Percentiles rank a stretch among this genome's conserved stretches.
These are phyloP conservation scores for Cydia pomonella DNA, from an alignment of 1,140 invertebrate genomes.

Conservation along the genomic window DNA sequence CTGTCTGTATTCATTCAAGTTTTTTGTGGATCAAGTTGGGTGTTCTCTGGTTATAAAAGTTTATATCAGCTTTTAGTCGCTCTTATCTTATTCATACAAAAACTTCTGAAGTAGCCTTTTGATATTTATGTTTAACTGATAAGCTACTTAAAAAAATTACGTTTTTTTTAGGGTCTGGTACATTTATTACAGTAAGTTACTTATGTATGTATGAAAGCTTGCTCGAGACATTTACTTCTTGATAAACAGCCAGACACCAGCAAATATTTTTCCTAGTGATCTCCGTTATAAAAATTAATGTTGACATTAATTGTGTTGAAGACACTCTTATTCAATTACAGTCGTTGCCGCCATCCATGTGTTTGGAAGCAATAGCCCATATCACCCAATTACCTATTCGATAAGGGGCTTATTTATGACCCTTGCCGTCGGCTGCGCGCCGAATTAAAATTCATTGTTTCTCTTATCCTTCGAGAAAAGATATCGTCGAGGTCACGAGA, in stretches of 20 bases:
- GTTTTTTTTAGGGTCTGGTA: constrained; percentile 18
- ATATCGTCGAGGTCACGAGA: constrained; percentile 71
- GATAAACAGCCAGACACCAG: no score
- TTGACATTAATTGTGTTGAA: no score
- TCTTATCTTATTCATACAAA: constrained; percentile 57
- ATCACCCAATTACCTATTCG: constrained; percentile 74
- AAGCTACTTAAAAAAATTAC: constrained; percentile 34
- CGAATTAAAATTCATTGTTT: constrained; percentile 80
- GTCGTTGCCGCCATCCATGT: constrained; percentile 44
- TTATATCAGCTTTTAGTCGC: constrained; percentile 54
- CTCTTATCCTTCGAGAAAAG: constrained; percentile 72
- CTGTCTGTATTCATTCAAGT: constrained; percentile 1
- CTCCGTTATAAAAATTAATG: background rate
- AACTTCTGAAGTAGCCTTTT: constrained; percentile 67
- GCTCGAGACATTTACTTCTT: no score
- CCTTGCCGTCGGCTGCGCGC: constrained; percentile 47
- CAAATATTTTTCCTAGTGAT: no score
- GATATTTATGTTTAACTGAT: constrained; percentile 51
- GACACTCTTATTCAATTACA: constrained; percentile 67
- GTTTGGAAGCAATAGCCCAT: constrained; percentile 65
- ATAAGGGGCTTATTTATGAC: constrained; percentile 76
- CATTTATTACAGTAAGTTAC: no score
- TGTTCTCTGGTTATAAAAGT: constrained; percentile 52
- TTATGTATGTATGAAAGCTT: no score
- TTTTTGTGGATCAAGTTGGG: constrained; percentile 49